Evolutionary conservation across 2,888 invertebrate species (phyloP).

Genomic region (Eupeodes latifasciatus): DNA sequence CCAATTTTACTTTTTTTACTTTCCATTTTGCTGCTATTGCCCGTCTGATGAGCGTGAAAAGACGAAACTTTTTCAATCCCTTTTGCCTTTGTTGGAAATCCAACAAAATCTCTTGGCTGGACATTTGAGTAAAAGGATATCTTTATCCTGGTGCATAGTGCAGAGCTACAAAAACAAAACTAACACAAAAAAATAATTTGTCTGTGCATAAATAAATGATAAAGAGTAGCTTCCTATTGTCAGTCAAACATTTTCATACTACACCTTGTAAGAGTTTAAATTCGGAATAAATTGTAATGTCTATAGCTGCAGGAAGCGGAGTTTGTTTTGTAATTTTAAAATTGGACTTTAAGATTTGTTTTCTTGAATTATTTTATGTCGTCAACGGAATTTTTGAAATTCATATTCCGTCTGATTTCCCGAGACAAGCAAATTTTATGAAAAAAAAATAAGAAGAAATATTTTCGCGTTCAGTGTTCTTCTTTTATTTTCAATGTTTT

Average conservation of each 20-base stretch:
- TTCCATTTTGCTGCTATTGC: not conserved
- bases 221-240: not conserved
- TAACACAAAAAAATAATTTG: conserved; percentile 1
- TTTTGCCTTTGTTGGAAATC: not conserved
- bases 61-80: conserved; percentile 21
- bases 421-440: too few species aligned
- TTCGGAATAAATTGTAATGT: not conserved
- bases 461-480: too few species aligned
- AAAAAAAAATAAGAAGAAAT: too few species aligned
- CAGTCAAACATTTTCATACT: not conserved
- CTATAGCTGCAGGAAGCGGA: not conserved
- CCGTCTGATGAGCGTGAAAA: conserved; percentile 24
- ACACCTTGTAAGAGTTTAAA: conserved; percentile 18
- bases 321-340: not conserved
- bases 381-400: too few species aligned
- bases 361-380: too few species aligned
- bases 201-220: conserved; percentile 34
- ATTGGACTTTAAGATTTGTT: not conserved
- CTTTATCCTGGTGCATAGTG: too few species aligned
- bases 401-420: too few species aligned
- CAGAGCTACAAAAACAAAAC: not conserved
- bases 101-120: conserved; percentile 23
- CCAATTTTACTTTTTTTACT: not conserved
- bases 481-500: too few species aligned
- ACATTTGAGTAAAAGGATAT: conserved; percentile 10